These are phyloP conservation scores for Alviniconcha marisindica DNA, from an alignment of 1,140 invertebrate species.

Conservation along the genomic window DNA sequence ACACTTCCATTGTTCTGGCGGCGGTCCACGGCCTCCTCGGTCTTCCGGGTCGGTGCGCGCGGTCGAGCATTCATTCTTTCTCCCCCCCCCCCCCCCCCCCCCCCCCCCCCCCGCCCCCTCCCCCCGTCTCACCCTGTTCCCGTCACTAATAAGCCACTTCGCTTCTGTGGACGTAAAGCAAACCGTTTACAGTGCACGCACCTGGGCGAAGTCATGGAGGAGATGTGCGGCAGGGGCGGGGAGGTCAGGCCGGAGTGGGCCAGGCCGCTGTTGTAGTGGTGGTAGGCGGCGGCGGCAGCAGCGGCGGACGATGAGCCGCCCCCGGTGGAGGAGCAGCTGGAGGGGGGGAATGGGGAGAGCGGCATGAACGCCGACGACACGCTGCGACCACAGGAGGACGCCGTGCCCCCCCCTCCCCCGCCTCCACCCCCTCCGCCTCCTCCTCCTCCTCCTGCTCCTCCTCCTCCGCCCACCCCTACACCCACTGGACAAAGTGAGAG, in stretches of 20 bases:
- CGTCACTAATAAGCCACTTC: no score
- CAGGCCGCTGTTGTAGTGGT: conserved; percentile 54
- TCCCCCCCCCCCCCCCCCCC: neutral
- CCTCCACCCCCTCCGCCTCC: conserved; percentile 36
- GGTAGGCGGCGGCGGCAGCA: conserved; percentile 61
- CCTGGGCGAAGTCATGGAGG: conserved; percentile 69
- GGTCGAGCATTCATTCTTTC: no score
- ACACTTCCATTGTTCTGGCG: no score
- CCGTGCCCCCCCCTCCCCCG: neutral
- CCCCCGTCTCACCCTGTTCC: neutral
- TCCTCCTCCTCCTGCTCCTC: conserved; percentile 25
- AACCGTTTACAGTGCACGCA: neutral
- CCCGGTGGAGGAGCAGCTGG: conserved; percentile 56
- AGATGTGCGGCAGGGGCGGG: conserved; percentile 71
- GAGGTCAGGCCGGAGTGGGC: conserved; percentile 64
- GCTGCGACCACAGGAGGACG: conserved; percentile 41
- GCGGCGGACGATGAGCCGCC: conserved; percentile 40
- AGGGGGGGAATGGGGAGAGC: conserved; percentile 65
- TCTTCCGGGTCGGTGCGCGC: no score
- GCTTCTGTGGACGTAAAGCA: no score
- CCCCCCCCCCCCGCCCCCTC: neutral
- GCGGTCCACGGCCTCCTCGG: no score
- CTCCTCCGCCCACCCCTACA: neutral
- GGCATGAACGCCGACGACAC: conserved; percentile 72
- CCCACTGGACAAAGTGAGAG: no score